These are phyloP conservation scores for Keiferia lycopersicella DNA, from an alignment of 2,888 invertebrate species.

Conservation along the genomic window DNA sequence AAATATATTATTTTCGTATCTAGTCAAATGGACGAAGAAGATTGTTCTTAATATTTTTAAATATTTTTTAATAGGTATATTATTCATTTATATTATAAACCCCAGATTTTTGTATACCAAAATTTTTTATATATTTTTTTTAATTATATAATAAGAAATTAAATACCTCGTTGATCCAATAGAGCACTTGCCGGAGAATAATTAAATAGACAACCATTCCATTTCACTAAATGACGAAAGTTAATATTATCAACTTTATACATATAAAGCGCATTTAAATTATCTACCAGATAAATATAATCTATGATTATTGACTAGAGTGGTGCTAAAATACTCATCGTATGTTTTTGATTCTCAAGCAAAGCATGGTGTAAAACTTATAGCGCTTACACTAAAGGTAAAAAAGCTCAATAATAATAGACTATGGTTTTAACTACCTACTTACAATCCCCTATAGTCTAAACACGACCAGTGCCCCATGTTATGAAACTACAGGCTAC, in stretches of 20 bases:
- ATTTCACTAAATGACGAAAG: constrained; percentile 43
- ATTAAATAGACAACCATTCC: neutral
- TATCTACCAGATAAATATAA: constrained; percentile 54
- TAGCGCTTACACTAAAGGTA: constrained; percentile 39
- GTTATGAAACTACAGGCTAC: too few species aligned
- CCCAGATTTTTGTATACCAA: too few species aligned
- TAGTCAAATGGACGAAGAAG: constrained; percentile 35
- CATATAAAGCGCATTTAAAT: constrained; percentile 60
- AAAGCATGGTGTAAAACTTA: constrained; percentile 49
- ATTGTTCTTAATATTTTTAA: too few species aligned
- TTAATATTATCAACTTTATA: constrained; percentile 44
- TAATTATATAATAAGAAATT: too few species aligned
- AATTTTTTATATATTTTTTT: too few species aligned
- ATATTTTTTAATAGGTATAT: too few species aligned
- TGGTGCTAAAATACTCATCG: constrained; percentile 50
- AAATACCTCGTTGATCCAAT: too few species aligned
- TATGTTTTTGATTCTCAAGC: constrained; percentile 36
- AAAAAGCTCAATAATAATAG: constrained; percentile 46
- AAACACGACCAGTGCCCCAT: constrained; percentile 54
- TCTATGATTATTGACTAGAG: constrained; percentile 58
- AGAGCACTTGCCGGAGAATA: too few species aligned
- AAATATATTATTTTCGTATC: constrained; percentile 38
- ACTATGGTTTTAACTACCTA: constrained; percentile 56
- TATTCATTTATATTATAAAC: too few species aligned
- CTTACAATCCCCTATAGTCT: constrained; percentile 63